These are phyloP conservation scores for Cydia splendana DNA, from an alignment of 1,140 invertebrate species.

Conservation along the genomic window DNA sequence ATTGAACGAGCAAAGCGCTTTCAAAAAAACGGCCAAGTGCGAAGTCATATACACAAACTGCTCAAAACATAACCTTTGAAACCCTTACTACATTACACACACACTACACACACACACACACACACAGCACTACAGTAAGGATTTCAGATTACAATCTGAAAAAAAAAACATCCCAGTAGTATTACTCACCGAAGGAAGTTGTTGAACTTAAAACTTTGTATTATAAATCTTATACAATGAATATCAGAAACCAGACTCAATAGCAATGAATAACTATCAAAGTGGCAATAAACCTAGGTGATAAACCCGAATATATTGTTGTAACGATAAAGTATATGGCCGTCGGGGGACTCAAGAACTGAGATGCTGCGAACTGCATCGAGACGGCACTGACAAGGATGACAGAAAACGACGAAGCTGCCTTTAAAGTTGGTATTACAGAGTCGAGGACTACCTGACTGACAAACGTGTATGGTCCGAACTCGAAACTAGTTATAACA, in stretches of 20 bases:
- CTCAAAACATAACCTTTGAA: no score
- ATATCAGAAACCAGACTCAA: constrained; percentile 13
- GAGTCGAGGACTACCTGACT: no score
- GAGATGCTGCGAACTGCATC: constrained; percentile 17
- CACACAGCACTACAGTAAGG: no score
- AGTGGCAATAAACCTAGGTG: constrained; percentile 19
- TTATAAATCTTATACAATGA: neutral
- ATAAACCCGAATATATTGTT: constrained; percentile 27
- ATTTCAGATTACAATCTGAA: no score
- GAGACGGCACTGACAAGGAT: neutral
- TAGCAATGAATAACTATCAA: constrained; percentile 16
- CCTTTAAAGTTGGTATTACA: neutral
- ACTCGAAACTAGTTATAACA: no score
- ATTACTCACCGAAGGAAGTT: neutral
- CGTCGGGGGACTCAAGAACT: constrained; percentile 2
- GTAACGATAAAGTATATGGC: constrained; percentile 27
- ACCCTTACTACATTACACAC: no score
- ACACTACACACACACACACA: no score
- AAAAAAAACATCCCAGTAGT: neutral
- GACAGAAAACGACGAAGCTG: neutral
- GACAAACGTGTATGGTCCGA: no score
- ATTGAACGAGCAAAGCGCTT: no score
- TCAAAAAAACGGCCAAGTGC: no score
- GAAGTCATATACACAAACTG: no score
- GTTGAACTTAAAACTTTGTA: neutral